Percentiles rank a stretch among this genome's conserved stretches.
Evolutionary conservation across 2,113 vertebrate genomes (phyloP).

Genomic region (Syrmaticus mikado): DNA sequence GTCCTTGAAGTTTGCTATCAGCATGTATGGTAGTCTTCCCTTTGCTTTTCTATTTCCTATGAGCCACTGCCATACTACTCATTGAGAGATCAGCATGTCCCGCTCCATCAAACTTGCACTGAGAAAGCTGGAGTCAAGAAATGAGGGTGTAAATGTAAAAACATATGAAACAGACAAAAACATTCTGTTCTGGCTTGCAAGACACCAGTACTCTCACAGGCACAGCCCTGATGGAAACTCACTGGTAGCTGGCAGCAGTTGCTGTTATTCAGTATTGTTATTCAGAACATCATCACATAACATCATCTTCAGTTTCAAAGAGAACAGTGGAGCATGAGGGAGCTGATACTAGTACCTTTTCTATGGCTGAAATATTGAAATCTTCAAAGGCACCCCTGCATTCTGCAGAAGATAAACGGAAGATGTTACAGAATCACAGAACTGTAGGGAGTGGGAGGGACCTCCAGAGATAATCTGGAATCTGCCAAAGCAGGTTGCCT

Average conservation of each 20-base stretch:
- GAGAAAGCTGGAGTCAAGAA: background rate
- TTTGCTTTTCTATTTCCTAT: background rate
- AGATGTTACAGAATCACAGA: no score
- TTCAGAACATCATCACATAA: fast-evolving
- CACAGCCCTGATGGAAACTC: no score
- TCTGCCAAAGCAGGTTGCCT: no score
- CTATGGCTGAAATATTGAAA: background rate
- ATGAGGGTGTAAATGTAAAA: background rate
- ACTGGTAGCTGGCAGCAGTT: no score
- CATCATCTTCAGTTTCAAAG: fast-evolving
- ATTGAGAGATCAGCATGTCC: fast-evolving
- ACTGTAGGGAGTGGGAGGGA: no score
- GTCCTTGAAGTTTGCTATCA: no score
- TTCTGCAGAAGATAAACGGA: background rate
- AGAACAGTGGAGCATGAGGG: background rate
- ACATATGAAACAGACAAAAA: background rate
- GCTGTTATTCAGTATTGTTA: no score
- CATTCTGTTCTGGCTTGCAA: fast-evolving
- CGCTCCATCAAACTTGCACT: background rate
- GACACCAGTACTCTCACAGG: no score
- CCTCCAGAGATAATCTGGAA: no score
- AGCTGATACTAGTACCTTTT: background rate
- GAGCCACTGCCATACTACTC: background rate
- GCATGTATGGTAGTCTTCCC: fast-evolving
- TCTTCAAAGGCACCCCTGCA: no score